Evolutionary conservation across 1,140 invertebrate species (phyloP), one percentile per base, ranked within the genome.

Genomic region (Plectrocnemia conspersa): DNA sequence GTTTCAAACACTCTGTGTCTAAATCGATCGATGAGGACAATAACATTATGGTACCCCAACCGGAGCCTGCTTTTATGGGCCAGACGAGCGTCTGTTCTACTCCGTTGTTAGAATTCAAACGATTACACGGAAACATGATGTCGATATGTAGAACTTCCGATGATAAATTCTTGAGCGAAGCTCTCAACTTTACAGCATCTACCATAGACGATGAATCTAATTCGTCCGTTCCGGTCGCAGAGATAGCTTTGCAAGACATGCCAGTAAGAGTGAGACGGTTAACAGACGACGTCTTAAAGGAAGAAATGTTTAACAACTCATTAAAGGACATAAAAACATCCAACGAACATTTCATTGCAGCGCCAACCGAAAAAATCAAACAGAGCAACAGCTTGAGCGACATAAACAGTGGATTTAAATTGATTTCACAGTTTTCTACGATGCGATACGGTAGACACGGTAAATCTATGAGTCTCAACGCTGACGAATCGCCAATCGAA

Each of bases 1-100:
- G 75, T 38, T 72, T 79, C 48, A 80, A 80, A 69, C 71, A 66
- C 42, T 50, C 71, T 36, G 74, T 70, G 9, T 73, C 77, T 45
- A 74, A 72, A 63, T 49, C 79, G 19, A 77, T 79, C 0, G 78
- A 80, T 64, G 72, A 74, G 33, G 62, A 61, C 0, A 68, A 68
- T 48, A 68, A 71, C 47, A n/a, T n/a, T n/a, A n/a, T n/a, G n/a
- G n/a, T n/a, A n/a, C 67, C 68, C 6, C 13, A 27, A 16, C 19
- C 21, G 42, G 72, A 72, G 46, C 70, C 70, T 1, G 71, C 78
- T n/a, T 81, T 80, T 59, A 78, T 77, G 13, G 79, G 80, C 18
- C 77, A 80, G 53, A 82, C 82, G 1, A 86, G 84, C 55, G 80
- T 87, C 1, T 86, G 83, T 60, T 85, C 83, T 0, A 88, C 85